Evolutionary conservation across 92 coral and sea anemone genomes (phyloP), one percentile per base, ranked within the genome.

Genomic region (Muricea muricata): DNA sequence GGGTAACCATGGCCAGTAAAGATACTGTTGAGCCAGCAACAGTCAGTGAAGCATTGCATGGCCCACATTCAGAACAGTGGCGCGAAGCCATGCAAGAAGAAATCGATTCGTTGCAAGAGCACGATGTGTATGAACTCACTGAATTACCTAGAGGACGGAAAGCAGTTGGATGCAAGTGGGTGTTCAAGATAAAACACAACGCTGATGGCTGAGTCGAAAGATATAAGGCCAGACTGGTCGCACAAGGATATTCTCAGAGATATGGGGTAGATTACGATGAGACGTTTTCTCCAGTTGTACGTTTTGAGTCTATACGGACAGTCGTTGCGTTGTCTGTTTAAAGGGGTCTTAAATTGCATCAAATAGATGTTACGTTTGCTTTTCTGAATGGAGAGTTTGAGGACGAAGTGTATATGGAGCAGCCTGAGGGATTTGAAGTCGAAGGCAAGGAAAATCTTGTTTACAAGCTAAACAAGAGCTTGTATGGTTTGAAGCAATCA

Each of bases 321-420:
- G 79, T 83, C 0, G 61, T 90, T 78, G 87, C 57, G 68, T 18
- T 83, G 47, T 32, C 91, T 79, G 87, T 73, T 47, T 20, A 84
- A 40, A 52, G 78, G 7, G 87, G 87, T 15, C 73, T 79, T 55
- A 74, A 87, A 71, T 18, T 91, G 76, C 91, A 84, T 50, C 90
- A 91, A n/a, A 87, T 87, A 89, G 91, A 88, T 81, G 94, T 91
- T 5, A 85, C 42, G n/a, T 73, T 90, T 7, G 95, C 89, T 41
- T 89, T 83, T 50, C 89, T 89, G 10, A 87, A 92, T 83, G 93
- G 85, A 26, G 57, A 42, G 14, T 30, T 89, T 31, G 91, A 89
- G 7, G 84, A 71, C n/a, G 92, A 88, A 46, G 67, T 85, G 40
- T 91, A 78, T 32, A 88, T 89, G 88, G 31, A 69, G 65, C 91